Evolutionary conservation across 1,140 invertebrate species (phyloP).

Genomic region (Cataglyphis hispanica): DNA sequence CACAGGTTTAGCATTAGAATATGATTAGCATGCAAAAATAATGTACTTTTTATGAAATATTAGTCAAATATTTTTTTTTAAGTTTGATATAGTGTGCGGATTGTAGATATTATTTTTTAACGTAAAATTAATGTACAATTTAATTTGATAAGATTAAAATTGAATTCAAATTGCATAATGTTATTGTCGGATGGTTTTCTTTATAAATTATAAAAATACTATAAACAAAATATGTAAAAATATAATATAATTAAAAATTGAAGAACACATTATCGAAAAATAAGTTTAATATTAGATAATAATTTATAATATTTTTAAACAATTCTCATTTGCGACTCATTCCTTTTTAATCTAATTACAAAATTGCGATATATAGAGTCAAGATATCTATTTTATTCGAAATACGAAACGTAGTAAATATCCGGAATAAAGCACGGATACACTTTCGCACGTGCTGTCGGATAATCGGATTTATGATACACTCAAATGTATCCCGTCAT

Average conservation of each 20-base stretch:
- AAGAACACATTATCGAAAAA: neutral
- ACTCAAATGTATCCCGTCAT: slow-evolving; percentile 6
- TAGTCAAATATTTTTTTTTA: neutral
- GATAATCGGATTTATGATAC: neutral
- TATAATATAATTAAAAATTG: neutral
- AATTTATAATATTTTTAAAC: neutral
- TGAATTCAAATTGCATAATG: neutral
- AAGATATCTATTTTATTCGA: neutral
- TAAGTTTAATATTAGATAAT: neutral
- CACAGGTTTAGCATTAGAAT: neutral
- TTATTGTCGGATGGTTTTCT: neutral
- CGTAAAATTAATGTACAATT: neutral
- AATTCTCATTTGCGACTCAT: neutral
- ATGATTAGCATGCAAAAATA: neutral
- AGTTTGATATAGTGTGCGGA: neutral
- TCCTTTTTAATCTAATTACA: neutral
- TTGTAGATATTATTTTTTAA: neutral
- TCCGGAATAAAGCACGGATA: neutral
- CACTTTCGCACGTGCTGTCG: neutral
- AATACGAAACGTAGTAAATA: neutral
- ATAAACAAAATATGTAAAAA: neutral
- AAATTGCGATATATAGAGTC: neutral
- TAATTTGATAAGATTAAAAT: neutral
- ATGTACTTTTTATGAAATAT: neutral
- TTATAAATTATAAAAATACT: no score